A percentile compares a stretch with the other conserved stretches of the same genome.
These are phyloP conservation scores for Apis florea DNA, from an alignment of 1,140 invertebrate species.

Conservation along the genomic window DNA sequence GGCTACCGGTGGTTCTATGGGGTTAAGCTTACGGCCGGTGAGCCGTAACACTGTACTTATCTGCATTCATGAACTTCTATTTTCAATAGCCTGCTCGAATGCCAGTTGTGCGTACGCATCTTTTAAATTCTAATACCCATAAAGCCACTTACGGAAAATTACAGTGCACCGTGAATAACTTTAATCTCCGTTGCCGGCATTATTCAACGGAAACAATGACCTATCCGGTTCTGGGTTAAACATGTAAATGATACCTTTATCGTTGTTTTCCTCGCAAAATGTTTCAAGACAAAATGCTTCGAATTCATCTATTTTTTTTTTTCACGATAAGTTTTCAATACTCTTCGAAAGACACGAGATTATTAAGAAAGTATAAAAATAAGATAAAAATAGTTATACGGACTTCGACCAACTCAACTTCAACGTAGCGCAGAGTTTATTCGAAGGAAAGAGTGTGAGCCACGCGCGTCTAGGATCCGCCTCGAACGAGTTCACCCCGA, in stretches of 20 bases:
- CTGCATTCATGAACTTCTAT: constrained; percentile 33
- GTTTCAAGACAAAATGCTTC: too few relatives aligned
- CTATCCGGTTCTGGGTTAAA: neutral
- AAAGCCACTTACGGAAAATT: constrained; percentile 3
- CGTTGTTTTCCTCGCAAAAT: neutral
- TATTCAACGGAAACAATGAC: neutral
- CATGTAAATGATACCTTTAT: constrained; percentile 6
- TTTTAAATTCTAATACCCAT: constrained; percentile 21
- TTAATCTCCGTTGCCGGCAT: neutral
- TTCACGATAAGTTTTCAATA: too few relatives aligned
- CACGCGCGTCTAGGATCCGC: constrained; percentile 1
- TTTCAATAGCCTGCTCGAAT: constrained; percentile 27
- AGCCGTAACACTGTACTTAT: constrained; percentile 21
- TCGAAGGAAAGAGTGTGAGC: constrained; percentile 2
- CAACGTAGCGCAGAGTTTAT: neutral
- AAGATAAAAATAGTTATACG: too few relatives aligned
- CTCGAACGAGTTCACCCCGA: neutral
- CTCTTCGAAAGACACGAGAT: too few relatives aligned
- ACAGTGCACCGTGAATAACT: neutral
- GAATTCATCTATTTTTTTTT: too few relatives aligned
- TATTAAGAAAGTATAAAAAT: too few relatives aligned
- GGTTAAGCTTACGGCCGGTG: neutral
- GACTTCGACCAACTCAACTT: neutral
- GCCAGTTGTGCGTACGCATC: constrained; percentile 17
- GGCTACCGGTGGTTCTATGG: constrained; percentile 19